phyloP scores from a whole-genome alignment of 2,113 vertebrate species.

The Tautogolabrus adspersus region DNA sequence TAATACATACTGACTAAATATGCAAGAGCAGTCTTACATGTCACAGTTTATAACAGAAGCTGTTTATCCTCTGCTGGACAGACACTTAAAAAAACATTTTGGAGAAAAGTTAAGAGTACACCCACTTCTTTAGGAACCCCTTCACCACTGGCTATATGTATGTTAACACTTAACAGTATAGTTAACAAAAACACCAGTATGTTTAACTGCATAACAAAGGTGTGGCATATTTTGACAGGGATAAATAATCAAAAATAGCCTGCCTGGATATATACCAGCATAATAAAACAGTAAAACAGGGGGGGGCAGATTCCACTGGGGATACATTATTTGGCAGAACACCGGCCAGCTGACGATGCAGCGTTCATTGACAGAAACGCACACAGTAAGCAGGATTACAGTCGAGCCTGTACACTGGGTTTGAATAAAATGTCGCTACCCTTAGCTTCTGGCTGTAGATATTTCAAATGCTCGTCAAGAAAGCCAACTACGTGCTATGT shows the following conservation, averaged over 20 bases:
- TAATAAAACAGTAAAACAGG: not conserved
- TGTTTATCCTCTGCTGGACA: no score
- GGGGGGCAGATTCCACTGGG: not conserved
- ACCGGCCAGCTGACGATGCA: constrained; percentile 37
- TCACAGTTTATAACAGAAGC: no score
- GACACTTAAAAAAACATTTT: no score
- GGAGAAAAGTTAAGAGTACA: no score
- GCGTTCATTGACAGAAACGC: constrained; percentile 25
- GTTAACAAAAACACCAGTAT: no score
- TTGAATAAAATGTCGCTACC: not conserved
- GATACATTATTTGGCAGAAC: constrained; percentile 19
- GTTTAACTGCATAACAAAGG: not conserved
- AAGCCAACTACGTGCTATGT: not conserved
- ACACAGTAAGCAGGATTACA: constrained; percentile 22
- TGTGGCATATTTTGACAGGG: not conserved
- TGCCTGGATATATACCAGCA: not conserved
- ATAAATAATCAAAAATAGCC: not conserved
- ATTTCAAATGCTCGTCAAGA: not conserved
- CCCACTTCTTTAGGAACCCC: no score
- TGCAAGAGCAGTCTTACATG: no score
- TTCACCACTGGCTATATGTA: no score
- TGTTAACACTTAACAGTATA: no score
- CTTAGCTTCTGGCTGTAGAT: accelerated
- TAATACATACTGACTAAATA: no score
- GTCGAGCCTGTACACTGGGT: not conserved